Evolutionary conservation across 2,888 invertebrate species (phyloP).

Genomic region (Eupsilia transversa): DNA sequence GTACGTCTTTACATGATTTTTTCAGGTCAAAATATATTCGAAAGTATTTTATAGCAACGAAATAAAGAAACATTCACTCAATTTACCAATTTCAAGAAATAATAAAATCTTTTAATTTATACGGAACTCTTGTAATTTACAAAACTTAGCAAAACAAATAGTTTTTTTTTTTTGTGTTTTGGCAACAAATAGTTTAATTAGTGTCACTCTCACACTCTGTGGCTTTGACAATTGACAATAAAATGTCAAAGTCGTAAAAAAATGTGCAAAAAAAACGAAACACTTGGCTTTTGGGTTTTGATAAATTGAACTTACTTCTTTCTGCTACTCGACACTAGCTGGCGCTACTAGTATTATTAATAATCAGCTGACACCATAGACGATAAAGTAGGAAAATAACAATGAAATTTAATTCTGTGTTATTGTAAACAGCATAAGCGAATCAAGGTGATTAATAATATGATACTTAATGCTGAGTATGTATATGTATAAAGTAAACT

Average conservation of each 20-base stretch:
- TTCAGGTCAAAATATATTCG: neutral
- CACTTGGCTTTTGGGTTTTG: conserved; percentile 10
- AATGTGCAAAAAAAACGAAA: too few species aligned
- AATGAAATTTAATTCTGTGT: conserved; percentile 9
- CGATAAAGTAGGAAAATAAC: conserved; percentile 27
- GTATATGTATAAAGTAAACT: neutral
- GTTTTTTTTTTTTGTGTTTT: too few species aligned
- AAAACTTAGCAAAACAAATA: too few species aligned
- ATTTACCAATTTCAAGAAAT: conserved; percentile 4
- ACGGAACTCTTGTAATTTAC: conserved; percentile 25
- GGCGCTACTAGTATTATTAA: conserved; percentile 50
- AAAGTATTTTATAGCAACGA: neutral
- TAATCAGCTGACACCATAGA: conserved; percentile 6
- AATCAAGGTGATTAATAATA: conserved; percentile 4
- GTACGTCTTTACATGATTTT: neutral
- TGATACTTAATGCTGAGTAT: neutral
- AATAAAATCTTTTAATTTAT: neutral
- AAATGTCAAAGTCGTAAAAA: too few species aligned
- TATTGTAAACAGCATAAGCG: conserved; percentile 38
- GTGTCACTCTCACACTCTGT: neutral
- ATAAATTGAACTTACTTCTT: neutral
- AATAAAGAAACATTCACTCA: neutral
- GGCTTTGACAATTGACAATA: conserved; percentile 5
- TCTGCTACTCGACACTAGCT: conserved; percentile 70
- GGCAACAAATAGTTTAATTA: too few species aligned